phyloP scores from a whole-genome alignment of 2,113 vertebrate genomes.

The Elgaria multicarinata region DNA sequence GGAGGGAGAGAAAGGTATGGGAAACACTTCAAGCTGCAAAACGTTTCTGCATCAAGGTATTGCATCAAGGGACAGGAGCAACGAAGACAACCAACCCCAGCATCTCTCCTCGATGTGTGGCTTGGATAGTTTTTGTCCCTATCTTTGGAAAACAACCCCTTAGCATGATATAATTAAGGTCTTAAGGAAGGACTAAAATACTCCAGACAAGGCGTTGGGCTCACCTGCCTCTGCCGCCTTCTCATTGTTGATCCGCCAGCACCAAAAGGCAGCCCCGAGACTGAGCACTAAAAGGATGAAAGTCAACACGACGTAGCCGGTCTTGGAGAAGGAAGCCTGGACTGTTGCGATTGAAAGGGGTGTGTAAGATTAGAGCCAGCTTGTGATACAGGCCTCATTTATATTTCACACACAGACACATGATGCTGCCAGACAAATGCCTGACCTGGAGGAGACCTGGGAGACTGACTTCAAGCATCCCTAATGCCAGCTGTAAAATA shows the following conservation, averaged over 20 bases:
- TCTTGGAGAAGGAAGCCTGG: constrained; percentile 1
- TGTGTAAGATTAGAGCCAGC: background rate
- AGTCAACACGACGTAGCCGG: background rate
- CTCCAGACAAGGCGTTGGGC: background rate
- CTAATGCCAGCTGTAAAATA: no score
- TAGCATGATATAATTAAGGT: background rate
- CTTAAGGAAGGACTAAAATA: background rate
- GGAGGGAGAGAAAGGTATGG: background rate
- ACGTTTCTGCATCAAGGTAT: background rate
- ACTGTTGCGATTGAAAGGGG: background rate
- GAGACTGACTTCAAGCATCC: background rate
- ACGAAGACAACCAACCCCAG: background rate
- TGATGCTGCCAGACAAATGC: background rate
- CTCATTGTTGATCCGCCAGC: constrained; percentile 18
- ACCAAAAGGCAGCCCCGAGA: constrained; percentile 13
- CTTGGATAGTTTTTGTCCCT: background rate
- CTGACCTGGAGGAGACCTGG: background rate
- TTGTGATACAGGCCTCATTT: background rate
- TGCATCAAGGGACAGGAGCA: background rate
- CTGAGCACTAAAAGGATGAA: background rate
- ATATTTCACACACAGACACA: background rate
- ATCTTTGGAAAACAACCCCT: background rate
- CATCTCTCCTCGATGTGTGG: background rate
- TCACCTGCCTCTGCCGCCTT: constrained; percentile 8
- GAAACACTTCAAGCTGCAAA: background rate